Evolutionary conservation across 2,888 invertebrate genomes (phyloP), one percentile per base, ranked within the genome.

Genomic region (Cephus pulcher): DNA sequence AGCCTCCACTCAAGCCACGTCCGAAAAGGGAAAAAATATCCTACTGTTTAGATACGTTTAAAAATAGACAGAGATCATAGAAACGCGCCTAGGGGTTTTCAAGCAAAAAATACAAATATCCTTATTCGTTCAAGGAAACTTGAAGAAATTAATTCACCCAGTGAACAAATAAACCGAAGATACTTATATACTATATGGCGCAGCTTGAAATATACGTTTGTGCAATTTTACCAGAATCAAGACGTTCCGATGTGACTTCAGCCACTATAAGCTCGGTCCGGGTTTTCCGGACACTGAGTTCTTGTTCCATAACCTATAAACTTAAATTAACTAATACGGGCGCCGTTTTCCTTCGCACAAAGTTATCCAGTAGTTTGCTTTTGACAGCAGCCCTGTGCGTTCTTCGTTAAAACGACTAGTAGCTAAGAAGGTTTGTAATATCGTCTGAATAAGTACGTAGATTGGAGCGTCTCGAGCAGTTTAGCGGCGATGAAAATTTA

Each of bases 1-100:
- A 35, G 74, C 34, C 74, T 33, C 77, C 71, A 40, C 68, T 78
- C 34, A 34, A 70, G 35, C 56, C 69, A 34, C 71, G 71, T 71
- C 71, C 71, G 30, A 71, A 71, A 34, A 71, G 71, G 33, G 34
- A 71, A 34, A 71, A 71, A 71, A 33, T 71, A 33, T 71, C 71
- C 71, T 34, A 34, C 71, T 71, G 71, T 71, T 71, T 71, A 71
- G 71, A 34, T 32, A 30, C 34, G 71, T 23, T 71, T 71, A 71
- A 71, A 71, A 71, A 71, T 71, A 71, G 23, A 23, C 23, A 56
- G 23, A 9, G 56, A 23, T 2, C 23, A 23, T 23, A 23, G 56
- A 56, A 23, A 23, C 56, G 9, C 56, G 56, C 23, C 56, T 9
- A 56, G 56, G 23, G 56, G 56, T 56, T 56, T 23, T 56, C 56